Conservation (phyloP, 2,888 invertebrate genomes). For the Diloba caeruleocephala region DNA sequence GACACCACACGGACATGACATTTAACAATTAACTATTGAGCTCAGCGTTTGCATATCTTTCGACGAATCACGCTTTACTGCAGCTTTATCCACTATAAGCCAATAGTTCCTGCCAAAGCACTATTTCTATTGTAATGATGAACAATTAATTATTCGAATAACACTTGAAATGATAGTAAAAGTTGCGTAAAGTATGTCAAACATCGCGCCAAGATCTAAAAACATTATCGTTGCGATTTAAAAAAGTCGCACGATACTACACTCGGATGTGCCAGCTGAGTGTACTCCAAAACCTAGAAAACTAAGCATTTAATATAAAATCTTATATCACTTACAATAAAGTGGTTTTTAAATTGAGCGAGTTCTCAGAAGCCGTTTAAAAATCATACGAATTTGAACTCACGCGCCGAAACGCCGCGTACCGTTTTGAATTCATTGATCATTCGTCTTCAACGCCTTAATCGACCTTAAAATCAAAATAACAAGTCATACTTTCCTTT, state of each 20-base stretch:
- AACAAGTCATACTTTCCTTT: conserved; percentile 60
- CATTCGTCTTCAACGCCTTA: conserved; percentile 58
- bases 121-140: conserved; percentile 31
- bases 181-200: conserved; percentile 61
- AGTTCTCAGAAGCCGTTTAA: conserved; percentile 60
- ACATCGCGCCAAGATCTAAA: conserved; percentile 58
- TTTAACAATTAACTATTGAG: conserved; percentile 2
- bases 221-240: conserved; percentile 48
- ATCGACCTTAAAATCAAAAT: conserved; percentile 63
- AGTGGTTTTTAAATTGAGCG: conserved; percentile 28
- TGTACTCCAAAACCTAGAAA: conserved; percentile 64
- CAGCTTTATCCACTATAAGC: conserved; percentile 17
- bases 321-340: conserved; percentile 7
- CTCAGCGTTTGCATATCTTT: not conserved
- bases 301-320: conserved; percentile 28
- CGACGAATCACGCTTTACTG: not conserved
- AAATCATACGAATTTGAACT: conserved; percentile 73
- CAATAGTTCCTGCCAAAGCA: conserved; percentile 6
- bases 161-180: conserved; percentile 68
- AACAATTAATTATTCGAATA: conserved; percentile 46
- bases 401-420: conserved; percentile 71
- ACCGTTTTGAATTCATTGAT: conserved; percentile 80
- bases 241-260: conserved; percentile 65
- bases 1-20: not conserved
- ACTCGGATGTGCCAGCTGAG: conserved; percentile 64